Base-by-base conservation (phyloP, 2,797 vertebrate species). In the Siniperca undulata region DNA sequence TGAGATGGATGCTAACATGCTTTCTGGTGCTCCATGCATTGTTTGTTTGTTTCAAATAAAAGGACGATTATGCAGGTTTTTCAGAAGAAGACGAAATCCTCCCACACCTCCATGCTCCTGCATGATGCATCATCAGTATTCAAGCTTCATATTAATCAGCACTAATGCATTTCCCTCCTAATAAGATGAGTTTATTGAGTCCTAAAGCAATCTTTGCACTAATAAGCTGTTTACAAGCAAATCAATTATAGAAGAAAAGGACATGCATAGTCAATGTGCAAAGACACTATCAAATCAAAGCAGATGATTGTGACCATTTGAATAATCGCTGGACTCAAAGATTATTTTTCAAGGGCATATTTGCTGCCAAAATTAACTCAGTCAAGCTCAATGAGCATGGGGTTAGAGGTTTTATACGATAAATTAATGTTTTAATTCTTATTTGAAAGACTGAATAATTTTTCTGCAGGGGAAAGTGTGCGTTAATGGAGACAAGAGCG, bases 141-240 rank as follows among this genome's bases (percentile, higher is more conserved):
- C 91, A 81, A 64, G 80, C 84, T 80, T 83, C 85, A 90, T 88
- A 89, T 89, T 91, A 89, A 92, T 95, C 91, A 85, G 83, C 72
- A 69, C 78, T 88, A 90, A 92, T 86, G 87, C 80, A 86, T 93
- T 91, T 85, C 83, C 80, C 86, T 86, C 46, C 75, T 93, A 94
- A 94, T 92, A 90, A 92, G 90, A 93, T 86, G 84, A 85, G 87
- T 91, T 92, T 92, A 92, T 94, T 74, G 84, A 93, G 88, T 91
- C 88, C 91, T 93, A 86, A 90, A 93, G 93, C 93, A 91, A 93
- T 94, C 86, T 92, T 82, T 86, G 81, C 87, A 81, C 90, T 93
- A 93, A 94, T 94, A 93, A 93, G 91, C 86, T 92, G 92, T 92
- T 93, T 92, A 92, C 90, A 91, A 93, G 91, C 87, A 93, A 92